These are phyloP conservation scores for Zoanthus sansibaricus DNA, from an alignment of 92 coral and sea anemone genomes.

Conservation along the genomic window DNA sequence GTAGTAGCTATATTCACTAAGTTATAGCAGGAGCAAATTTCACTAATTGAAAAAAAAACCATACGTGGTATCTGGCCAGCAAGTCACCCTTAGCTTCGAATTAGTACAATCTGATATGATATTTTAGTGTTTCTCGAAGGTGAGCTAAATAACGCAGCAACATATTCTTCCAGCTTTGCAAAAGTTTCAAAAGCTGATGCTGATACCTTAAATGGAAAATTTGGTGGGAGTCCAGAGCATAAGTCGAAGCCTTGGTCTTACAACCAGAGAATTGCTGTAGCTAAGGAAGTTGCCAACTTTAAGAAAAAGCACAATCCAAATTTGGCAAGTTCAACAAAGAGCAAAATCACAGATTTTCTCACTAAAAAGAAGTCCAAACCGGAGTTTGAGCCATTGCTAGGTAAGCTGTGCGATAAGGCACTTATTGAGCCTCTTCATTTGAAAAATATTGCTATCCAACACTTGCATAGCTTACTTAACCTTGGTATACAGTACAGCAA, in stretches of 20 bases:
- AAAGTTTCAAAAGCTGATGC: constrained; percentile 53
- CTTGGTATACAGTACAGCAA: constrained; percentile 38
- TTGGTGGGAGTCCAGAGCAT: constrained; percentile 23
- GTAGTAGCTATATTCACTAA: constrained; percentile 26
- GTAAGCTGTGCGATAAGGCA: constrained; percentile 1
- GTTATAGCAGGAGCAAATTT: constrained; percentile 15
- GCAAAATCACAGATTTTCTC: constrained; percentile 17
- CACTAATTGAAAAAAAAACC: constrained; percentile 28
- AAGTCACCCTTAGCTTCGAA: constrained; percentile 56
- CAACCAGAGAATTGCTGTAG: constrained; percentile 16
- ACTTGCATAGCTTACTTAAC: constrained; percentile 37
- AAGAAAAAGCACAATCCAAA: constrained; percentile 27
- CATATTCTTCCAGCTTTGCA: constrained; percentile 61
- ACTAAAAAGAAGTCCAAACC: not conserved
- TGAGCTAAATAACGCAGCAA: constrained; percentile 65
- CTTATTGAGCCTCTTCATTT: constrained; percentile 54
- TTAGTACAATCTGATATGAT: constrained; percentile 69
- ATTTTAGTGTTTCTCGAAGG: constrained; percentile 60
- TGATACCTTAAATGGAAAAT: constrained; percentile 23
- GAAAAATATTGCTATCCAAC: constrained; percentile 45
- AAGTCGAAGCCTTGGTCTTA: constrained; percentile 47
- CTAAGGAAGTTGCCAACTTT: constrained; percentile 30
- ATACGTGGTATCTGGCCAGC: constrained; percentile 27
- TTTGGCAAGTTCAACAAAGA: not conserved
- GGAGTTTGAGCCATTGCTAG: constrained; percentile 9